phyloP scores from a whole-genome alignment of 1,140 invertebrate genomes.

The Thrips palmi region DNA sequence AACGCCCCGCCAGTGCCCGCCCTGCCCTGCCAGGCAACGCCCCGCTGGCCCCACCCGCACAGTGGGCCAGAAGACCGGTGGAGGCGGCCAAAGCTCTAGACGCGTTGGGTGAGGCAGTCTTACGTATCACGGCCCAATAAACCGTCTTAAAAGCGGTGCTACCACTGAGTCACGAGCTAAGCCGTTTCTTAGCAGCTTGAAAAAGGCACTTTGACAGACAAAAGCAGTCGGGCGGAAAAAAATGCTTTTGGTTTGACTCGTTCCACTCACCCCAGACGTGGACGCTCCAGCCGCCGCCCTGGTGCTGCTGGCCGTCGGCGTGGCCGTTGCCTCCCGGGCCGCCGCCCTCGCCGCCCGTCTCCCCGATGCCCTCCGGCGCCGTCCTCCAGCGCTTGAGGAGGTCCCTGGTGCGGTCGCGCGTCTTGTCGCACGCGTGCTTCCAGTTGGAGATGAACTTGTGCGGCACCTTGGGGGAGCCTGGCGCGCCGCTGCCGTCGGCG shows the following conservation, averaged over 20 bases:
- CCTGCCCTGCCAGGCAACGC: no score
- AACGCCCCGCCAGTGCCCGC: no score
- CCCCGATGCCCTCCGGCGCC: constrained; percentile 31
- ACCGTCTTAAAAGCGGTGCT: no score
- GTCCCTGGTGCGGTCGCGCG: constrained; percentile 45
- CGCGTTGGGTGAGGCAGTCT: no score
- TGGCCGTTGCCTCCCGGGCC: constrained; percentile 21
- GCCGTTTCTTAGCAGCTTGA: no score
- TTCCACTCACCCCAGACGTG: constrained; percentile 53
- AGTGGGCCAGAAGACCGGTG: no score
- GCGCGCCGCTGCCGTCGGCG: constrained; percentile 3
- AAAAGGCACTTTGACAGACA: no score
- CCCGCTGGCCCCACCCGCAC: no score
- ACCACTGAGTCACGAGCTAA: no score
- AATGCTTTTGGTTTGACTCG: background rate
- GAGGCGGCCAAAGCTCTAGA: no score
- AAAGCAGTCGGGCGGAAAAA: no score
- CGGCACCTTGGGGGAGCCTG: constrained; percentile 33
- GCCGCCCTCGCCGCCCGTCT: constrained; percentile 17
- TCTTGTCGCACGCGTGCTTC: constrained; percentile 47
- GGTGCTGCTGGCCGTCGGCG: constrained; percentile 10
- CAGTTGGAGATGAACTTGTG: constrained; percentile 47
- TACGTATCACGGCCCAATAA: no score
- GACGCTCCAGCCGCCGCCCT: constrained; percentile 37
- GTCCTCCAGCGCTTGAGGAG: constrained; percentile 45